phyloP scores from a whole-genome alignment of 30 jellyfish, hydroid and myxozoan species.

The Euphysa ruthae region DNA sequence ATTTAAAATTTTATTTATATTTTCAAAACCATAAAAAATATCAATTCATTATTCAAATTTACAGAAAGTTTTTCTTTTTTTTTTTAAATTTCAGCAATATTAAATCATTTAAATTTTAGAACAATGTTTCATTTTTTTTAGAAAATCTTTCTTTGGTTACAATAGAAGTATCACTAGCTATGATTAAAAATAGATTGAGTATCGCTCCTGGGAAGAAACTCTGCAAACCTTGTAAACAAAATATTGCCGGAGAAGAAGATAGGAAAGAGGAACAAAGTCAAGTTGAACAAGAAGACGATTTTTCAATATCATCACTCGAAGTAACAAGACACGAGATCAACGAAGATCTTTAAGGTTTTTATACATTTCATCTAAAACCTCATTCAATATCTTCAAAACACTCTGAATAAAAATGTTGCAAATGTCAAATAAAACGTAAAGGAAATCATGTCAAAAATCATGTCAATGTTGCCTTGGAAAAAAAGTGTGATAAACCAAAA shows the following conservation, averaged over 20 bases:
- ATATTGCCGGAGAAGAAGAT: background rate
- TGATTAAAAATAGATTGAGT: background rate
- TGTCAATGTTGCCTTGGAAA: background rate
- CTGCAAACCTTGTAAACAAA: background rate
- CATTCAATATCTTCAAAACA: background rate
- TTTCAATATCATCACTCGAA: background rate
- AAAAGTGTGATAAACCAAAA: background rate
- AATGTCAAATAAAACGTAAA: background rate
- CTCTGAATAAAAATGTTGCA: background rate
- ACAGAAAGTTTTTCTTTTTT: background rate
- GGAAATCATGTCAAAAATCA: background rate
- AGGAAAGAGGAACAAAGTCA: background rate
- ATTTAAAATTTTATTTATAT: background rate
- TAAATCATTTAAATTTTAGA: background rate
- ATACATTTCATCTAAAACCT: background rate
- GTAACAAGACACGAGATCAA: background rate
- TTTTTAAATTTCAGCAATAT: background rate
- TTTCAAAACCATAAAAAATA: background rate
- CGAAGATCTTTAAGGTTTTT: background rate
- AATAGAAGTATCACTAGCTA: background rate
- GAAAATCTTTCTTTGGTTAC: background rate
- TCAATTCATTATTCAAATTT: no score
- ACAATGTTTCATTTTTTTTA: background rate
- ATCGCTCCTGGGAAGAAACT: slow-evolving; percentile 2
- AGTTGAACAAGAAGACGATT: background rate